Percentiles rank a stretch among this genome's conserved stretches.
Conservation (phyloP, 2,797 vertebrate genomes). For the Poecilia velifera region DNA sequence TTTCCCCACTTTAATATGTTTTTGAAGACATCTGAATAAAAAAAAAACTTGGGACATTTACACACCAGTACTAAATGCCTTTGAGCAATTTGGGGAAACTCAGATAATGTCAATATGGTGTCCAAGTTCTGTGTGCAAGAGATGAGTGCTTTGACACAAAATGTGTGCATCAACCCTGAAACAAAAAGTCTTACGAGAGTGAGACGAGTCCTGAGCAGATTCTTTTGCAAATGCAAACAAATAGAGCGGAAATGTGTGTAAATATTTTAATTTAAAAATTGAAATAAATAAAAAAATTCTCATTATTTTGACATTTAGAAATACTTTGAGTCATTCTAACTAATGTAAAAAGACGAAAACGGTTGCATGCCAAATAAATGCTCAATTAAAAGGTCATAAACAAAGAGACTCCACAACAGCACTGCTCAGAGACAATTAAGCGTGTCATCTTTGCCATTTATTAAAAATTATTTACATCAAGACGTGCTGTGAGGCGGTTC, state of each 20-base stretch:
- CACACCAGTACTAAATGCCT: background rate
- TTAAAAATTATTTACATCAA: slow-evolving; percentile 54
- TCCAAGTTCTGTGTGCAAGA: background rate
- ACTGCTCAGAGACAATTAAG: background rate
- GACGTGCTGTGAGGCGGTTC: background rate
- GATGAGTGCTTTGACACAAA: background rate
- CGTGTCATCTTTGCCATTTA: slow-evolving; percentile 28
- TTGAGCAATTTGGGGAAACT: background rate
- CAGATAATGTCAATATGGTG: background rate
- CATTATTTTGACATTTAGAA: background rate
- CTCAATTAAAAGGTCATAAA: background rate
- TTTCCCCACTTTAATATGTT: background rate
- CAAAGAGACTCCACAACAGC: background rate
- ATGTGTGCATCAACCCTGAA: background rate
- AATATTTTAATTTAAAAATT: background rate
- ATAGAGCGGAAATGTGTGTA: background rate
- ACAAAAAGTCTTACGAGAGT: background rate
- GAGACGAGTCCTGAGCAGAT: background rate
- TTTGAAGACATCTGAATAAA: background rate
- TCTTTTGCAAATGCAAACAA: background rate
- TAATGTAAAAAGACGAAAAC: background rate
- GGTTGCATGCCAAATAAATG: background rate
- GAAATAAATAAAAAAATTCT: background rate
- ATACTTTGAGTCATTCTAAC: background rate
- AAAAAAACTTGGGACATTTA: background rate